These are phyloP conservation scores for Yponomeuta evonymella DNA, from an alignment of 2,888 invertebrate species.

Conservation along the genomic window DNA sequence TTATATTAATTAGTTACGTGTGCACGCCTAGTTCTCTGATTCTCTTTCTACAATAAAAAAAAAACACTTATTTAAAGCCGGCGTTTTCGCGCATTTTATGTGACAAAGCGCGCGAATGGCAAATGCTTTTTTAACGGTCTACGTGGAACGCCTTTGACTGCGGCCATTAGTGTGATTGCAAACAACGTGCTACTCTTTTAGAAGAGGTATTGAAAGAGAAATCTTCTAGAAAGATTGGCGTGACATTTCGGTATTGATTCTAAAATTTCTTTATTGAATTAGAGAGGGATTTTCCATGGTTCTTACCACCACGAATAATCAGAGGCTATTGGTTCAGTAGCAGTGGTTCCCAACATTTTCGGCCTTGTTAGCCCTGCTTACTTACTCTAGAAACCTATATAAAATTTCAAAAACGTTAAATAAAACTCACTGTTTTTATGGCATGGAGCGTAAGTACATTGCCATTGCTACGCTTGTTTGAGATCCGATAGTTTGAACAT, in stretches of 20 bases:
- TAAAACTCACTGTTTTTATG: too few relatives aligned
- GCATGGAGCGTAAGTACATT: too few relatives aligned
- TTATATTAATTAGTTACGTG: conserved; percentile 1
- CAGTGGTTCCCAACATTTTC: too few relatives aligned
- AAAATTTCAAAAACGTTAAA: too few relatives aligned
- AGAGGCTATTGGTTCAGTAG: too few relatives aligned
- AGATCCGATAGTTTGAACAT: too few relatives aligned
- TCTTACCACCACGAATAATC: too few relatives aligned
- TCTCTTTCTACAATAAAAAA: neutral
- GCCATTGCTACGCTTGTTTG: too few relatives aligned
- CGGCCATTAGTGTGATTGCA: neutral
- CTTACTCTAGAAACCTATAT: too few relatives aligned
- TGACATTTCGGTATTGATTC: neutral
- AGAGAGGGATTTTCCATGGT: too few relatives aligned
- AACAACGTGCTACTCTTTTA: neutral
- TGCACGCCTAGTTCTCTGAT: neutral
- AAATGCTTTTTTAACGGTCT: neutral
- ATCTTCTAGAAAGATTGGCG: neutral
- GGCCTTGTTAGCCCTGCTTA: too few relatives aligned
- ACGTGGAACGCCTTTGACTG: neutral
- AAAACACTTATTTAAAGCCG: neutral
- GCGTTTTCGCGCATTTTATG: neutral
- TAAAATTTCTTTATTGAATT: too few relatives aligned
- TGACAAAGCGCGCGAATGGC: neutral
- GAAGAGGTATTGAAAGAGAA: neutral